These are phyloP conservation scores for Mycalesis mineus DNA, from an alignment of 2,888 invertebrate species.

Conservation along the genomic window DNA sequence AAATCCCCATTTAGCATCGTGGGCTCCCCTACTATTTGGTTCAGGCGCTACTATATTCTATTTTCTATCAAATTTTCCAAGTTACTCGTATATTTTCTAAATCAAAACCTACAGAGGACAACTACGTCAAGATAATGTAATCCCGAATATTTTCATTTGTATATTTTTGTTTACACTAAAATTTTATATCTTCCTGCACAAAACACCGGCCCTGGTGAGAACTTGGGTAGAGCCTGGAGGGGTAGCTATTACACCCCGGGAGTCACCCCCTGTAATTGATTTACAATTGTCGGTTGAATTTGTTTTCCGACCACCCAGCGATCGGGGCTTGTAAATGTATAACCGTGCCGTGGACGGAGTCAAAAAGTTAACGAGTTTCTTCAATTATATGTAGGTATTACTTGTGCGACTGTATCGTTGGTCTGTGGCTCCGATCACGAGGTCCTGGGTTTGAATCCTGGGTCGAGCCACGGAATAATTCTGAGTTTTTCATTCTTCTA, in stretches of 20 bases:
- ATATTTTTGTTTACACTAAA: constrained; percentile 1
- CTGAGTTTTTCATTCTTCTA: no score
- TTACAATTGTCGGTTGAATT: constrained; percentile 79
- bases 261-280: constrained; percentile 77
- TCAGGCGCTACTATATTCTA: no score
- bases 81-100: no score
- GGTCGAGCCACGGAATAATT: no score
- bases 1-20: no score
- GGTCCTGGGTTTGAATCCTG: no score
- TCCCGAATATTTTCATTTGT: background rate
- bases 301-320: constrained; percentile 73
- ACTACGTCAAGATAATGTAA: no score
- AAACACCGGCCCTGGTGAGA: constrained; percentile 54
- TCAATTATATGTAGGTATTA: no score
- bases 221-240: constrained; percentile 49
- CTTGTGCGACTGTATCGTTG: no score
- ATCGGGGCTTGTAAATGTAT: constrained; percentile 66
- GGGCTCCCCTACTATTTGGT: no score
- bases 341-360: constrained; percentile 39
- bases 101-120: no score
- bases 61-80: background rate
- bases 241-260: constrained; percentile 68
- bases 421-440: no score
- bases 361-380: constrained; percentile 22
- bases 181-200: constrained; percentile 21